Evolutionary conservation across 2,113 vertebrate species (phyloP), one percentile per base, ranked within the genome.

Genomic region (Engraulis encrasicolus): DNA sequence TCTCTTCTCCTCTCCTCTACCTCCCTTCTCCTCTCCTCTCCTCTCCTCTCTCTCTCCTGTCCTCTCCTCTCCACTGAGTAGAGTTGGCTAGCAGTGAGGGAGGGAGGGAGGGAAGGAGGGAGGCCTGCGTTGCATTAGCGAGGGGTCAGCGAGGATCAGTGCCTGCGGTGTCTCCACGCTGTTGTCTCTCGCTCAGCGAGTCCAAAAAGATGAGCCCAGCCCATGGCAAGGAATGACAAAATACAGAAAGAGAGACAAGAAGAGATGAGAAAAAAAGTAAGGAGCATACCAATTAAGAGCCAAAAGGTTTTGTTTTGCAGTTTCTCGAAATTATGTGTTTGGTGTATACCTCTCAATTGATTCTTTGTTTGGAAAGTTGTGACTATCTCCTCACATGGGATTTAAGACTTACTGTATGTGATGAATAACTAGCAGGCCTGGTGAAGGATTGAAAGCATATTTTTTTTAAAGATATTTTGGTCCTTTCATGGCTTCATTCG

Each of bases 171-270:
- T n/a, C n/a, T n/a, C n/a, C n/a, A 66, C 58, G 11, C 58, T n/a
- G 31, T 66, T 66, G n/a, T 66, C 58, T 66, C 58, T 66, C n/a
- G 58, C 31, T 66, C 58, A 66, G 23, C 27, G 58, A 66, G 58
- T 66, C 58, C 58, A 66, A 31, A 66, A 31, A 66, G 58, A 27
- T 66, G 58, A 23, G 9, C 58, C 58, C 23, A 31, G 12, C 58
- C 58, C 58, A 66, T 66, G 1, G 58, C 23, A 66, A 66, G n/a
- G 23, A 31, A 27, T 27, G n/a, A 27, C 40, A 66, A 66, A 66
- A 66, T 66, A 66, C 12, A 66, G 58, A 66, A 0, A 9, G 6
- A 11, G 11, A 66, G 23, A 66, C 11, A n/a, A 66, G 58, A 23
- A 66, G n/a, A 31, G 15, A n/a, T n/a, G n/a, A n/a, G n/a, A n/a